phyloP scores from a whole-genome alignment of 2,113 vertebrate genomes.

The Chaetorhynchus papuensis region DNA sequence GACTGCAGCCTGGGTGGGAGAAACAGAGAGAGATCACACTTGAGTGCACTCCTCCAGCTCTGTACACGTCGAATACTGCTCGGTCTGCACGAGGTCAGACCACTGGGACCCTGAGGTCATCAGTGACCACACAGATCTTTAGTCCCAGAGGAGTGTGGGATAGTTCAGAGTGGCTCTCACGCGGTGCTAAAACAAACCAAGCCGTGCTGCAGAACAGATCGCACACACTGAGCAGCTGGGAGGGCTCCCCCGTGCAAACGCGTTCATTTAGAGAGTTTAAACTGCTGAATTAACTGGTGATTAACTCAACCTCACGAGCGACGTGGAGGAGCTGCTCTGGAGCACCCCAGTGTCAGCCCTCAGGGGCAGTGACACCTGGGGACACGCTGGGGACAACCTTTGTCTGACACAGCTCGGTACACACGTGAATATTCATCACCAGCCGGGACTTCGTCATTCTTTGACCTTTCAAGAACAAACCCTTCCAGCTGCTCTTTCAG shows the following conservation, averaged over 20 bases:
- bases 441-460: not conserved
- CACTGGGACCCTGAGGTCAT: not conserved
- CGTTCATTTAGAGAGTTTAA: not conserved
- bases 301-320: accelerated
- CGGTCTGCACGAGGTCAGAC: not conserved
- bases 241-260: not conserved
- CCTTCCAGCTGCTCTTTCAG: not conserved
- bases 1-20: conserved; percentile 39
- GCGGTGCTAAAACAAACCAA: accelerated
- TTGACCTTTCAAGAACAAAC: not conserved
- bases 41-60: not conserved
- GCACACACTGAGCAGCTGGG: accelerated
- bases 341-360: accelerated
- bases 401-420: not conserved
- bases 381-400: not conserved
- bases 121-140: not conserved
- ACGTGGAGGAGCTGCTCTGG: not conserved
- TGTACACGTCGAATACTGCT: accelerated
- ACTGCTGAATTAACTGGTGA: accelerated
- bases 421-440: accelerated
- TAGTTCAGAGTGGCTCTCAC: not conserved
- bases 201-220: not conserved
- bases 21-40: not conserved
- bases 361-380: not conserved
- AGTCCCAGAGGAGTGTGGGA: not conserved